Evolutionary conservation across 2,888 invertebrate species (phyloP), one percentile per base, ranked within the genome.

Genomic region (Melolontha melolontha): DNA sequence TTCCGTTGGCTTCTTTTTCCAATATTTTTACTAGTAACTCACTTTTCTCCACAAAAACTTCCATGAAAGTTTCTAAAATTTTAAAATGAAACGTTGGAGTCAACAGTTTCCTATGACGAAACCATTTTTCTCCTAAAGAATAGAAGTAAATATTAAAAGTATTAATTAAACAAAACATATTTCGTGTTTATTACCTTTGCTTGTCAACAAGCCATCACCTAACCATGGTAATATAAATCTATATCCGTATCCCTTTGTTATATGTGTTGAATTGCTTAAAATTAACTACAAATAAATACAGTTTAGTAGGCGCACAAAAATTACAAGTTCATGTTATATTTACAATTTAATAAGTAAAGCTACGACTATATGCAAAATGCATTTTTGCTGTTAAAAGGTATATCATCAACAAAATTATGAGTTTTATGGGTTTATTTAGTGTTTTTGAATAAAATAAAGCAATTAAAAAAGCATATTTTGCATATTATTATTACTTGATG

Each of bases 51-150:
- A 72, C 70, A 64, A 79, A 79, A 17, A 77, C 73, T 54, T 78
- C 77, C 29, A 72, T 72, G 68, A 79, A 78, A 52, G 69, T 70
- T 67, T 80, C 80, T 44, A 79, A 69, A 40, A 79, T 76, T 70
- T 75, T 74, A 70, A 80, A 79, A 70, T 80, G 80, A 62, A 80
- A 80, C n/a, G 79, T 74, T 11, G 78, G 78, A 10, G 78, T 78
- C 70, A 78, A 70, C 52, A 78, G 52, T 68, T 76, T 77, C 16
- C 77, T 70, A 66, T 76, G 76, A 2, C 64, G 69, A 44, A 74
- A 74, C 78, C 79, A 79, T 71, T 76, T 76, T 62, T 54, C 63
- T 44, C 74, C 76, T 75, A 11, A 55, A 57, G 49, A 39, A 14
- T 47, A 11, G 14, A 6, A 42, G 16, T 50, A 5, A 42, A 64